These are phyloP conservation scores for Oedothorax gibbosus DNA, from an alignment of 1,140 invertebrate species.

Conservation along the genomic window DNA sequence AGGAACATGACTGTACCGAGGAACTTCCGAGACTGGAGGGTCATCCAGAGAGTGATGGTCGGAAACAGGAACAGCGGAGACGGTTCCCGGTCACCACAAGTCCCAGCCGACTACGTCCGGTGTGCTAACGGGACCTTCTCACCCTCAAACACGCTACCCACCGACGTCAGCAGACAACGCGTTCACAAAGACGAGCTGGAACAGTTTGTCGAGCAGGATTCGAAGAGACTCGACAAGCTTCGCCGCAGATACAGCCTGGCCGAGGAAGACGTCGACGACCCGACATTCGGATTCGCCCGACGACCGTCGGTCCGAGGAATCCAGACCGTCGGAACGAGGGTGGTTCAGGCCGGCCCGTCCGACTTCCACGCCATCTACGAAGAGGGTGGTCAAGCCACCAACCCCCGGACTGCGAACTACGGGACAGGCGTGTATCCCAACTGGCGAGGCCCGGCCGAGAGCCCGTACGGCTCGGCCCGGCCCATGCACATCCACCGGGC, in stretches of 20 bases:
- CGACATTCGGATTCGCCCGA: slow-evolving; percentile 90
- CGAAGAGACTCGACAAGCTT: slow-evolving; percentile 81
- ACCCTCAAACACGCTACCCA: slow-evolving; percentile 2
- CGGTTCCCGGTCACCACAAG: neutral
- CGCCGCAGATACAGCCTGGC: slow-evolving; percentile 77
- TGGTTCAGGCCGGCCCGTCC: slow-evolving; percentile 44
- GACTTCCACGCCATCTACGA: slow-evolving; percentile 15
- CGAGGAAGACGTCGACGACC: slow-evolving; percentile 74
- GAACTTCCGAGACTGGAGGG: slow-evolving; percentile 54
- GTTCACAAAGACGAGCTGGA: slow-evolving; percentile 77
- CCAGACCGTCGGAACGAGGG: slow-evolving; percentile 62
- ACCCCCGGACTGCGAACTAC: neutral
- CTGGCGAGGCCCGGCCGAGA: slow-evolving; percentile 20
- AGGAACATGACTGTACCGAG: slow-evolving; percentile 47
- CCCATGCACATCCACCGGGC: slow-evolving; percentile 53
- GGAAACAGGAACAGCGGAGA: slow-evolving; percentile 1
- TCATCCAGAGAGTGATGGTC: slow-evolving; percentile 47
- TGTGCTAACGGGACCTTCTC: slow-evolving; percentile 9
- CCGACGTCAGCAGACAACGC: slow-evolving; percentile 25
- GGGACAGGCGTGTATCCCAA: slow-evolving; percentile 6
- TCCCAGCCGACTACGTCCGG: slow-evolving; percentile 39
- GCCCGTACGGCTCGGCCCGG: neutral
- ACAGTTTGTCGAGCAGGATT: slow-evolving; percentile 85
- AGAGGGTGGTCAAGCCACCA: slow-evolving; percentile 10
- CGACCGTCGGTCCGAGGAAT: slow-evolving; percentile 85